Evolutionary conservation across 2,113 vertebrate genomes (phyloP), one percentile per base, ranked within the genome.

Genomic region (Aegotheles bennettii): DNA sequence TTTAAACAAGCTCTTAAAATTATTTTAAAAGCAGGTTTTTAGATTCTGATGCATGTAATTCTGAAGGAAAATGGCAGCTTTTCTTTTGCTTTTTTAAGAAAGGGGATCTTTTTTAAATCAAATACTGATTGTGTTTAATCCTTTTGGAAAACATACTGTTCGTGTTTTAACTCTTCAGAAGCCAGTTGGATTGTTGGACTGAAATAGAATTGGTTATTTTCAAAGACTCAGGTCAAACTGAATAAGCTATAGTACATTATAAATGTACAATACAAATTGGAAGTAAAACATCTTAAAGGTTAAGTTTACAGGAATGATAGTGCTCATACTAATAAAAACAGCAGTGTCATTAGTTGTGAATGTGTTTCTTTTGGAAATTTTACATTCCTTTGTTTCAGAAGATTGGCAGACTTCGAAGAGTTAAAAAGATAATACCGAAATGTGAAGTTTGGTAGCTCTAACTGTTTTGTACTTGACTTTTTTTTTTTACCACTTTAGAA

Each of bases 361-460:
- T 97, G 96, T 98, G 85, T 96, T 97, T 98, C 94, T 98, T 98
- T 97, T 97, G 97, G 91, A 98, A 98, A 98, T 97, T 96, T 97
- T 98, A 98, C 98, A 98, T 98, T 98, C 98, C 98, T 98, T 98
- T 98, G 95, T 97, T 97, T 98, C 98, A 96, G 95, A 98, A 98
- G 96, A 98, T 96, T 98, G 98, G 98, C 97, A 95, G 93, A 97
- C 96, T 98, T 98, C 97, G 98, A 99, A 98, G 98, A 99, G 98
- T 99, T 99, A 98, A 98, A 97, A 96, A 89, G 43, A 84, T 98
- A 96, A 95, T 97, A 98, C 74, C 51, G 98, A 98, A 98, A 98
- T 99, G 98, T 99, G 98, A 98, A 98, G 97, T 98, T 98, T 98
- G 98, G 98, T 99, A 99, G 98, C 96, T 98, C 96, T 98, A 97